Conservation (phyloP, 2,797 vertebrate species). For the Denticeps clupeoides region DNA sequence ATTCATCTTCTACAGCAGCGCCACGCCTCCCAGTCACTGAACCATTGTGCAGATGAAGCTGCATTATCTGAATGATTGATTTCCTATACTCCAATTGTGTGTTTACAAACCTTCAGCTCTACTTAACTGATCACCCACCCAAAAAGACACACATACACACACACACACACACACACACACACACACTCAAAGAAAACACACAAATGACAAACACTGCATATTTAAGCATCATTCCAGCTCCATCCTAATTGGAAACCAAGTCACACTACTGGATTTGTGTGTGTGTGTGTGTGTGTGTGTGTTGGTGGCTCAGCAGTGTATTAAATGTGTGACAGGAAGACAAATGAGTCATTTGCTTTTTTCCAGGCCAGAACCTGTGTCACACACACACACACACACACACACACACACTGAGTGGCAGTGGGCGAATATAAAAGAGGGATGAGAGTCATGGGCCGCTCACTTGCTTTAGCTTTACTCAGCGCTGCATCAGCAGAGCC, state of each 20-base stretch:
- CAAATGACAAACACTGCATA: neutral
- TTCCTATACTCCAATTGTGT: too few species aligned
- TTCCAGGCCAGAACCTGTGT: conserved; percentile 30
- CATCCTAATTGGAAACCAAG: neutral
- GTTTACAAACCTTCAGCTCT: neutral
- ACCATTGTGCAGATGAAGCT: too few species aligned
- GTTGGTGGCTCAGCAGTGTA: conserved; percentile 46
- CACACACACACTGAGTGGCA: too few species aligned
- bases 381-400: too few species aligned
- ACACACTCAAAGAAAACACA: neutral
- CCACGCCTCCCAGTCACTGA: too few species aligned
- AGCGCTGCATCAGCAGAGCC: neutral
- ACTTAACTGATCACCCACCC: neutral
- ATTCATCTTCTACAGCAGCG: too few species aligned
- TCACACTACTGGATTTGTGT: neutral
- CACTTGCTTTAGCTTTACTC: conserved; percentile 18
- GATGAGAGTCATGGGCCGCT: neutral
- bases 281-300: neutral
- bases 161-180: neutral
- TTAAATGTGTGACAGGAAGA: conserved; percentile 57
- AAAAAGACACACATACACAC: neutral
- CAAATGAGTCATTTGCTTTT: conserved; percentile 42
- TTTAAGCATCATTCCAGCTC: too few species aligned
- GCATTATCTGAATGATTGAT: too few species aligned
- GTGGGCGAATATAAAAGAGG: neutral